These are phyloP conservation scores for Melinopterus prodromus DNA, from an alignment of 2,888 invertebrate species.

Conservation along the genomic window DNA sequence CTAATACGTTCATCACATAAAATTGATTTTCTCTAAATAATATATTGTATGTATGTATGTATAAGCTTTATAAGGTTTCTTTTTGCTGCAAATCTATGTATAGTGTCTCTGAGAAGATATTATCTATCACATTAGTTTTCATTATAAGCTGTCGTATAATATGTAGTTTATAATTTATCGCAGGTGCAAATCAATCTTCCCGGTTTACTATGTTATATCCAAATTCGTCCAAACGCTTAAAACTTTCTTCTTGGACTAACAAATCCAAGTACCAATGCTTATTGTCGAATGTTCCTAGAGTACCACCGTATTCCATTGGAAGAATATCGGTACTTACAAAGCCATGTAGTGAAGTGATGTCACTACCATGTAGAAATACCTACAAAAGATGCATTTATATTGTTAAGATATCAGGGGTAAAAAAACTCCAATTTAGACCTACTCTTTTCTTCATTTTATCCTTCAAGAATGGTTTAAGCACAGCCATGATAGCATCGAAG, in stretches of 20 bases:
- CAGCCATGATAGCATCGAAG: constrained; percentile 65
- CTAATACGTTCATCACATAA: background rate
- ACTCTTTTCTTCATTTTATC: constrained; percentile 82
- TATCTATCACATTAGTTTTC: background rate
- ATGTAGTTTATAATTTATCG: background rate
- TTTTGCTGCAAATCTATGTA: background rate
- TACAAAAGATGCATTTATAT: constrained; percentile 44
- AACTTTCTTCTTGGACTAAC: constrained; percentile 58
- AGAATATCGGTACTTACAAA: constrained; percentile 63
- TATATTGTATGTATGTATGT: background rate
- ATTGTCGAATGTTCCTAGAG: constrained; percentile 57
- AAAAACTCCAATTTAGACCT: constrained; percentile 52
- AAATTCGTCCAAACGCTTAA: constrained; percentile 53
- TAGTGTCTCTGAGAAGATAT: constrained; percentile 9
- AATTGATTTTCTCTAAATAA: background rate
- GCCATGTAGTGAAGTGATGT: constrained; percentile 64
- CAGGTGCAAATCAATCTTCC: constrained; percentile 12
- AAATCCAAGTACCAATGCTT: constrained; percentile 56
- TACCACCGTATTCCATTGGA: constrained; percentile 71
- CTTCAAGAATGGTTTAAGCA: constrained; percentile 84
- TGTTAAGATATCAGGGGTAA: background rate
- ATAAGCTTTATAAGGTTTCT: background rate
- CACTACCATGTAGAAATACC: constrained; percentile 66
- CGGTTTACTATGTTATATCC: constrained; percentile 51
- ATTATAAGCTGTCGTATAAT: constrained; percentile 5